Percentiles rank a stretch among this genome's conserved stretches.
These are phyloP conservation scores for Polyommatus iphigenia DNA, from an alignment of 2,888 invertebrate species.

Conservation along the genomic window DNA sequence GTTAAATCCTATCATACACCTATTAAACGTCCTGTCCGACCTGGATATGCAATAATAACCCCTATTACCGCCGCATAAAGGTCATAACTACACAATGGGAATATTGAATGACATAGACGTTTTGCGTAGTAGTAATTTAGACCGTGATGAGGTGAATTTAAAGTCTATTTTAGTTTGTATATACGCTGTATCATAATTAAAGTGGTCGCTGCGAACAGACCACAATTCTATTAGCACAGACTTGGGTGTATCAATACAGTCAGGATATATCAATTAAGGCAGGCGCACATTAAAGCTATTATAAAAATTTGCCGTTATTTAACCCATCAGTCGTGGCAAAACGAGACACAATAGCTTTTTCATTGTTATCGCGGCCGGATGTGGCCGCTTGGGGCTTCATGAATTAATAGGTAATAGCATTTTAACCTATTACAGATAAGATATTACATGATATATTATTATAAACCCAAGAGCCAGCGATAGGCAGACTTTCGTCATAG, in stretches of 20 bases:
- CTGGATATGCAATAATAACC: conserved; percentile 10
- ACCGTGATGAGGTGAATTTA: not conserved
- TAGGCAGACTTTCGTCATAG: too few species aligned
- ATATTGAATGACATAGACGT: not conserved
- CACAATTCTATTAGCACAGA: conserved; percentile 5
- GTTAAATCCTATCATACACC: conserved; percentile 37
- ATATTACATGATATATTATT: too few species aligned
- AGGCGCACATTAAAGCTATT: not conserved
- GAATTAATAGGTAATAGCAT: too few species aligned
- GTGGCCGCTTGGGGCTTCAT: too few species aligned
- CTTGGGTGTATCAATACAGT: not conserved
- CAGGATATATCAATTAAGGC: not conserved
- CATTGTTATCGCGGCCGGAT: too few species aligned
- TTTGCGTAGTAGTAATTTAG: not conserved
- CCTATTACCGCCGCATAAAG: not conserved
- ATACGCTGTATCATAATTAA: not conserved
- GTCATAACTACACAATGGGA: not conserved
- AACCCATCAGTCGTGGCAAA: too few species aligned
- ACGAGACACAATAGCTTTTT: too few species aligned
- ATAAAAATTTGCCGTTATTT: too few species aligned
- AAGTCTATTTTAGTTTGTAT: not conserved
- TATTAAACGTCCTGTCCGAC: conserved; percentile 21
- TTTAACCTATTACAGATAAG: too few species aligned
- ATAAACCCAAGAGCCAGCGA: too few species aligned
- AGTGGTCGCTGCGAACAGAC: not conserved